Percentiles rank a stretch among this genome's conserved stretches.
Evolutionary conservation across 1,140 invertebrate genomes (phyloP).

Genomic region (Penaeus japonicus): DNA sequence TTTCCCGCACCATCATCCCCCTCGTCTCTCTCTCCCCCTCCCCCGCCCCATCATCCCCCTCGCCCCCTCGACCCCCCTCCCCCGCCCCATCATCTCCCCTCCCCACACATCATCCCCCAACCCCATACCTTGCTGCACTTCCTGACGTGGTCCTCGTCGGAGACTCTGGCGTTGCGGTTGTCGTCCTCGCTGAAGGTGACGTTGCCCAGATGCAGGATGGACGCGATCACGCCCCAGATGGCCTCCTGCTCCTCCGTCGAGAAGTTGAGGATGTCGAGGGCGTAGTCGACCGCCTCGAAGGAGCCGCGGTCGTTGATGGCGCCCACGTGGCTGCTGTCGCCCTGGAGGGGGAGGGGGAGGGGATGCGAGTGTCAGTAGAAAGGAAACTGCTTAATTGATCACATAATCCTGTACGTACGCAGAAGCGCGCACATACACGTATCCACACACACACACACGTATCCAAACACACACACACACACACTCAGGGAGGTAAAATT

Average conservation of each 20-base stretch:
- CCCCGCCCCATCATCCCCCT: no score
- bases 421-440: no score
- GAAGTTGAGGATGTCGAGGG: constrained; percentile 65
- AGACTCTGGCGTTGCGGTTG: constrained; percentile 60
- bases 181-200: constrained; percentile 62
- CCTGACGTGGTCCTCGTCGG: constrained; percentile 59
- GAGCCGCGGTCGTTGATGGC: constrained; percentile 61
- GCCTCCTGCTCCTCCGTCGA: constrained; percentile 63
- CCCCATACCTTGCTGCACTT: constrained; percentile 60
- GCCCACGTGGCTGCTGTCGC: constrained; percentile 55
- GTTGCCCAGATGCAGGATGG: constrained; percentile 66
- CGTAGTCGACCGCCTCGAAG: constrained; percentile 62
- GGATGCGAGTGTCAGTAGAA: background rate
- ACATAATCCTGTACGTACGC: background rate
- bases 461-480: no score
- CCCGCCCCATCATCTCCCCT: no score
- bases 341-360: constrained; percentile 42
- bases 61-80: no score
- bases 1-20: no score
- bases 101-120: no score
- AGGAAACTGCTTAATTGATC: background rate
- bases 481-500: no score
- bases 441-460: no score
- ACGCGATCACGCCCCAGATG: constrained; percentile 63
- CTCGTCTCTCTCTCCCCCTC: no score